Evolutionary conservation across 2,113 vertebrate species (phyloP).

Genomic region (Piprites chloris): DNA sequence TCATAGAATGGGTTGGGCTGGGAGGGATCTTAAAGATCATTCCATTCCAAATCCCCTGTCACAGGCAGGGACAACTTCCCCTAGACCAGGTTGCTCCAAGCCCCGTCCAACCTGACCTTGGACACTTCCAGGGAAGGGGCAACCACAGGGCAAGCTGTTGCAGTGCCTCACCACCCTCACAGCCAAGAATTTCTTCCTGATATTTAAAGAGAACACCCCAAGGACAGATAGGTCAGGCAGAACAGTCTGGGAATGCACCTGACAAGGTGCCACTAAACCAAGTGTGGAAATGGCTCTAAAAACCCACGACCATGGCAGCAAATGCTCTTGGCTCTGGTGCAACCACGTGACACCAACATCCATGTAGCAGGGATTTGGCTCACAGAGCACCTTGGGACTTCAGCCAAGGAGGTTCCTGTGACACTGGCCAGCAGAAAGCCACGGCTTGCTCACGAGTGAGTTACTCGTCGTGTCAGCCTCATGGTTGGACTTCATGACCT

Average conservation of each 20-base stretch:
- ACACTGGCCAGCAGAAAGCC: neutral
- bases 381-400: neutral
- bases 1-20: accelerated
- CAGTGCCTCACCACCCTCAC: neutral
- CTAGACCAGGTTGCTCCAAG: accelerated
- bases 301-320: accelerated
- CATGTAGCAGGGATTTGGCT: neutral
- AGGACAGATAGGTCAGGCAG: neutral
- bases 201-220: neutral
- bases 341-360: neutral
- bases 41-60: no score
- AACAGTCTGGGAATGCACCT: neutral
- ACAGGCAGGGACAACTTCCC: accelerated
- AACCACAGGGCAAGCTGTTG: neutral
- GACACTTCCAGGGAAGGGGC: neutral
- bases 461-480: neutral
- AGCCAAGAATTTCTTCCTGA: neutral
- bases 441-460: neutral
- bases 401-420: neutral
- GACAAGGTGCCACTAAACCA: neutral
- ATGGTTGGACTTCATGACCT: neutral
- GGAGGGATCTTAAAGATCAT: neutral
- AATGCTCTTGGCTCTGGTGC: neutral
- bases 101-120: accelerated
- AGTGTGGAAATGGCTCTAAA: neutral